Percentiles rank a stretch among this genome's conserved stretches.
phyloP scores from a whole-genome alignment of 1,140 invertebrate genomes.

The Asobara japonica region DNA sequence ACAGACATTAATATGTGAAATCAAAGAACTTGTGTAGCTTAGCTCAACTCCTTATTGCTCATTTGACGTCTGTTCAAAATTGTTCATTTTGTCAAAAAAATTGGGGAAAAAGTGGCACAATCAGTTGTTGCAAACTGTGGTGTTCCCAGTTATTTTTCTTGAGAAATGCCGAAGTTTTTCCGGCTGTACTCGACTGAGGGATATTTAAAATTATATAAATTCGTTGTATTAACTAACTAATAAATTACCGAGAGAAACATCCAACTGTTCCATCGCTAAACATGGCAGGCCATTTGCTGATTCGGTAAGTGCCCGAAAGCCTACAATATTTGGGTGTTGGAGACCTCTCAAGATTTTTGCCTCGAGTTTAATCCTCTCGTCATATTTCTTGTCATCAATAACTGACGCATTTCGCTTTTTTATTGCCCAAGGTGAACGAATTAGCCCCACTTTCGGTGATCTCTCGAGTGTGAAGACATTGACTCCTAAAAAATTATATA shows the following conservation, averaged over 20 bases:
- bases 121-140: too few species aligned
- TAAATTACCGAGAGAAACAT: conserved; percentile 68
- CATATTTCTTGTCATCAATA: conserved; percentile 54
- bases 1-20: too few species aligned
- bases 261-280: conserved; percentile 77
- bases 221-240: background rate
- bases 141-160: too few species aligned
- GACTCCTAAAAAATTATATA: conserved; percentile 70
- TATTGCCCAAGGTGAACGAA: conserved; percentile 83
- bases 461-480: conserved; percentile 80
- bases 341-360: conserved; percentile 76
- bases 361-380: conserved; percentile 74
- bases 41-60: too few species aligned
- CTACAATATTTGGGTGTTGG: conserved; percentile 85
- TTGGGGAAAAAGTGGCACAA: too few species aligned
- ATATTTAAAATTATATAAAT: too few species aligned
- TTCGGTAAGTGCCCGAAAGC: conserved; percentile 77
- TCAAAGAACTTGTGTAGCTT: too few species aligned
- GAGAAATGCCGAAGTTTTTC: too few species aligned
- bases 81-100: too few species aligned
- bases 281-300: conserved; percentile 72
- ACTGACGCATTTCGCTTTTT: conserved; percentile 73
- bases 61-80: too few species aligned
- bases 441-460: conserved; percentile 73
- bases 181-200: too few species aligned